Conservation (phyloP, 2,888 invertebrate genomes). For the Lutraria lutraria region DNA sequence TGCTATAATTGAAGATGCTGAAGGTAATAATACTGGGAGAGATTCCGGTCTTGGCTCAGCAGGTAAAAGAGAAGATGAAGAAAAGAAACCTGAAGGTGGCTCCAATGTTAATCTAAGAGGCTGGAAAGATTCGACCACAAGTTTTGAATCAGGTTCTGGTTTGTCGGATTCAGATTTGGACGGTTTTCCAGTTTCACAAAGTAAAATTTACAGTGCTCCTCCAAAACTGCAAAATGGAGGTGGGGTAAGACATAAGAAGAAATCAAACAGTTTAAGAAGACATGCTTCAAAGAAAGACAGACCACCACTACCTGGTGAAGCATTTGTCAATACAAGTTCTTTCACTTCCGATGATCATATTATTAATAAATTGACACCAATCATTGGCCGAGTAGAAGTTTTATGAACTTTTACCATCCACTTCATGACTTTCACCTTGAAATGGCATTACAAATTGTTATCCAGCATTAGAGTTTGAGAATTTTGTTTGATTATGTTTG, state of each 20-base stretch:
- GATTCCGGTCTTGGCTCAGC: constrained; percentile 79
- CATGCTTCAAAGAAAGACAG: constrained; percentile 50
- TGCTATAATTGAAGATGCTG: constrained; percentile 42
- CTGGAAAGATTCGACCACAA: constrained; percentile 51
- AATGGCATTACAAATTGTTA: neutral
- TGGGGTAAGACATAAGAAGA: constrained; percentile 58
- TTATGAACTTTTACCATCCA: constrained; percentile 30
- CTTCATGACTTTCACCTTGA: neutral
- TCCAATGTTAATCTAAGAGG: neutral
- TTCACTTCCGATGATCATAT: constrained; percentile 35
- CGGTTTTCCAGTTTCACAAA: constrained; percentile 19
- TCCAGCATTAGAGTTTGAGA: neutral
- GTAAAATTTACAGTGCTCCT: constrained; percentile 66
- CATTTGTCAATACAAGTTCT: constrained; percentile 53
- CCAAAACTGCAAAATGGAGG: constrained; percentile 60
- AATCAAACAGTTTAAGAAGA: constrained; percentile 61
- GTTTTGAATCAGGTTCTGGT: constrained; percentile 66
- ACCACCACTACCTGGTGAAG: constrained; percentile 61
- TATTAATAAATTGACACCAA: constrained; percentile 30
- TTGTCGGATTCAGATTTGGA: constrained; percentile 65
- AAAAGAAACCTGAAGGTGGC: neutral
- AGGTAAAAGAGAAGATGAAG: constrained; percentile 64
- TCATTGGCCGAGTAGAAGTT: constrained; percentile 64
- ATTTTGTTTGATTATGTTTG: neutral
- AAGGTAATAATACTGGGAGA: constrained; percentile 73